Evolutionary conservation across 2,888 invertebrate species (phyloP).

Genomic region (Doris montereyensis): DNA sequence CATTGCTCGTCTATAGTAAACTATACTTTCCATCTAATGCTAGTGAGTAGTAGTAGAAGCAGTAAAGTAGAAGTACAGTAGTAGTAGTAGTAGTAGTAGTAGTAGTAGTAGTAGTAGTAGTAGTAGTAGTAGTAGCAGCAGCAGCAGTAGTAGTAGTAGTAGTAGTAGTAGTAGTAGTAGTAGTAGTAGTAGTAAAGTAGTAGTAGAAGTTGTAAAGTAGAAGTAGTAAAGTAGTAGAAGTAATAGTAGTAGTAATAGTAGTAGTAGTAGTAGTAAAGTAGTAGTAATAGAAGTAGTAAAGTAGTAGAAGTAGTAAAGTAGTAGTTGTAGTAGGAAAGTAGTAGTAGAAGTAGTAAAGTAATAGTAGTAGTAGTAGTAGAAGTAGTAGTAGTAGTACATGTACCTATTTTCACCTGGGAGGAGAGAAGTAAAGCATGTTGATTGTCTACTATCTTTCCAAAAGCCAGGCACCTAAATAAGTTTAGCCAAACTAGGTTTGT

Average conservation of each 20-base stretch:
- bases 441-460: too few species aligned
- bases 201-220: too few species aligned
- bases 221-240: too few species aligned
- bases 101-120: constrained; percentile 1
- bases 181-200: constrained; percentile 20
- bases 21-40: too few species aligned
- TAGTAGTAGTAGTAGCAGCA: not conserved
- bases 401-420: not conserved
- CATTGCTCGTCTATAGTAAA: too few species aligned
- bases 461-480: too few species aligned
- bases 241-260: too few species aligned
- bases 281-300: not conserved
- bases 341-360: too few species aligned
- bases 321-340: not conserved
- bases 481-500: too few species aligned
- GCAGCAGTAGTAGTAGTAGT: constrained; percentile 12
- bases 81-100: constrained; percentile 20
- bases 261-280: not conserved
- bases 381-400: not conserved
- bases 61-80: constrained; percentile 11
- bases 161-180: constrained; percentile 20
- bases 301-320: not conserved
- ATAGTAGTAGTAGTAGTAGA: not conserved
- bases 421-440: too few species aligned
- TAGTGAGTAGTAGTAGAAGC: constrained; percentile 15